phyloP scores from a whole-genome alignment of 2,113 vertebrate genomes.

The Pelodiscus sinensis region DNA sequence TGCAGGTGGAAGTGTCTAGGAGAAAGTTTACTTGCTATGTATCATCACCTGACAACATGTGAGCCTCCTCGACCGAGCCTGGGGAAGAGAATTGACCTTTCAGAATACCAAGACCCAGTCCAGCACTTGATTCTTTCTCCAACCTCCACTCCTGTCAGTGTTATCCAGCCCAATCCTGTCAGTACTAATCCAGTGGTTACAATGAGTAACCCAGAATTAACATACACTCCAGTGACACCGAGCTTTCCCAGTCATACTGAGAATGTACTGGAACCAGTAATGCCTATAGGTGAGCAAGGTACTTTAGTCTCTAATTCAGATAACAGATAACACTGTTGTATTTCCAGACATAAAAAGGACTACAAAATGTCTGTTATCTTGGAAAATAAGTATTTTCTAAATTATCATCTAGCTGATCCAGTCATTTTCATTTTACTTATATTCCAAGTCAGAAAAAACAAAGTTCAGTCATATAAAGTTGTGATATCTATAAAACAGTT shows the following conservation, averaged over 20 bases:
- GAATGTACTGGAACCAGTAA: slow-evolving; percentile 80
- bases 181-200: slow-evolving; percentile 75
- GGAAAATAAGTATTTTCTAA: background rate
- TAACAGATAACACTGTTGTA: background rate
- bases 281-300: slow-evolving; percentile 80
- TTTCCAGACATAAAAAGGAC: background rate
- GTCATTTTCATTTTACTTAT: background rate
- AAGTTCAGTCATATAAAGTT: background rate
- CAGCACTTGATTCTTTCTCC: slow-evolving; percentile 77
- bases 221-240: slow-evolving; percentile 57
- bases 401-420: background rate
- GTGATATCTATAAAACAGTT: background rate
- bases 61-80: slow-evolving; percentile 90
- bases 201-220: slow-evolving; percentile 69
- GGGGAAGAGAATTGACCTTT: slow-evolving; percentile 90
- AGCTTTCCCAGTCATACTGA: slow-evolving; percentile 74
- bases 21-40: slow-evolving; percentile 92
- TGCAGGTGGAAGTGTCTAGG: slow-evolving; percentile 94
- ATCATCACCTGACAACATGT: slow-evolving; percentile 91
- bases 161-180: slow-evolving; percentile 81
- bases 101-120: slow-evolving; percentile 87
- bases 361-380: background rate
- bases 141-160: slow-evolving; percentile 79
- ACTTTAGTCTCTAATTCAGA: slow-evolving; percentile 23
- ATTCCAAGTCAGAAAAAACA: background rate